phyloP scores from a whole-genome alignment of 2,113 vertebrate species.

The Sinosuthora webbiana region DNA sequence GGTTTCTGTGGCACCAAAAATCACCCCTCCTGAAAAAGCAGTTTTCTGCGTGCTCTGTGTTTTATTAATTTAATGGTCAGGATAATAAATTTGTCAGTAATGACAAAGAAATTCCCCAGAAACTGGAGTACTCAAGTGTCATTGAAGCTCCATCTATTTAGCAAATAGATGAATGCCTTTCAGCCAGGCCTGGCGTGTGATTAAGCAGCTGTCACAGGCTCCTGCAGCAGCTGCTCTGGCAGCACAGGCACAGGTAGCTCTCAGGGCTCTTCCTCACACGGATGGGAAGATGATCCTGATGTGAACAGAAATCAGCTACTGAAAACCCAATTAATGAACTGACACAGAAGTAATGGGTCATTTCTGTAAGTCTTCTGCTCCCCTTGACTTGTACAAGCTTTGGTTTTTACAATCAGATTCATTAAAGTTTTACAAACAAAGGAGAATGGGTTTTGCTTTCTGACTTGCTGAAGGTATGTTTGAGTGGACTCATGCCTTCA shows the following conservation, averaged over 20 bases:
- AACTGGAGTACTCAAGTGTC: slow-evolving; percentile 46
- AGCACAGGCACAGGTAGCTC: background rate
- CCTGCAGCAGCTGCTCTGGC: background rate
- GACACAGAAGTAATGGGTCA: background rate
- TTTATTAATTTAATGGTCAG: slow-evolving; percentile 42
- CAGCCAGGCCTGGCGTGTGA: background rate
- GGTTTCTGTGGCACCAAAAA: background rate
- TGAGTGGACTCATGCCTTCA: background rate
- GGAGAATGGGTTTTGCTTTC: background rate
- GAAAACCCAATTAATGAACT: background rate
- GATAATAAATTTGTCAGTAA: slow-evolving; percentile 64
- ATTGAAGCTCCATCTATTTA: slow-evolving; percentile 62
- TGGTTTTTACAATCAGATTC: background rate
- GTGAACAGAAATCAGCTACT: background rate
- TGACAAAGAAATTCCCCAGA: slow-evolving; percentile 54
- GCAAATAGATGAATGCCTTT: slow-evolving; percentile 58
- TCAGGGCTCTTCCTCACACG: background rate
- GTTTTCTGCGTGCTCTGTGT: background rate
- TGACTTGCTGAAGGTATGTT: background rate
- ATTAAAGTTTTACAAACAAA: background rate
- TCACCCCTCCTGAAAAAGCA: background rate
- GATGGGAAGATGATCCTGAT: background rate
- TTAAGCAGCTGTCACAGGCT: slow-evolving; percentile 47
- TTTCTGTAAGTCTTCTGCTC: background rate
- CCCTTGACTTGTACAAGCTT: background rate